Percentiles rank a stretch among this genome's conserved stretches.
Evolutionary conservation across 2,797 vertebrate genomes (phyloP).

Genomic region (Botia kubotai): DNA sequence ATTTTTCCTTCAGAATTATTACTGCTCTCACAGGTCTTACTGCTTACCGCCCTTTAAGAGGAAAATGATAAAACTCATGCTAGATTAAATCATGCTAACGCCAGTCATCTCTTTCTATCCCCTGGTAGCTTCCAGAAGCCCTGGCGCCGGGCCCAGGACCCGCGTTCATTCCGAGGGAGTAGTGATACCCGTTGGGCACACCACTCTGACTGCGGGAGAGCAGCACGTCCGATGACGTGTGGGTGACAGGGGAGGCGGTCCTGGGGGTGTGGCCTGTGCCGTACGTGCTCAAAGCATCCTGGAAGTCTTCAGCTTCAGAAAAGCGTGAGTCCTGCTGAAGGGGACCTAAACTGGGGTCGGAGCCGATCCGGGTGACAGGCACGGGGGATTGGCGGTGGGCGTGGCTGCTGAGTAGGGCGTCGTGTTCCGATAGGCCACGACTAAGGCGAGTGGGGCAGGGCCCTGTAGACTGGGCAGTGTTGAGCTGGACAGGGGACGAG

Average conservation of each 20-base stretch:
- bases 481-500: slow-evolving; percentile 86
- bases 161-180: slow-evolving; percentile 85
- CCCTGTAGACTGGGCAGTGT: slow-evolving; percentile 61
- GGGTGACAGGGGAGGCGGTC: slow-evolving; percentile 73
- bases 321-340: slow-evolving; percentile 71
- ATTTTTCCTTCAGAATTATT: neutral
- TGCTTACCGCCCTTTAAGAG: neutral
- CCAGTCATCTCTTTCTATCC: slow-evolving; percentile 92
- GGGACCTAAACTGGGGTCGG: slow-evolving; percentile 86
- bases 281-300: slow-evolving; percentile 89
- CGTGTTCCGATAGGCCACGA: slow-evolving; percentile 91
- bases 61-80: slow-evolving; percentile 84
- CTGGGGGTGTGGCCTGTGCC: slow-evolving; percentile 82
- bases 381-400: slow-evolving; percentile 72
- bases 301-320: slow-evolving; percentile 88
- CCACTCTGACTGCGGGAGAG: slow-evolving; percentile 82
- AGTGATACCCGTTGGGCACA: slow-evolving; percentile 95
- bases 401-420: slow-evolving; percentile 75
- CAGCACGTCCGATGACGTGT: slow-evolving; percentile 63
- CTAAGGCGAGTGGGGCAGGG: slow-evolving; percentile 84
- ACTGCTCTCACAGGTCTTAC: neutral
- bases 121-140: slow-evolving; percentile 86
- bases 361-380: slow-evolving; percentile 85
- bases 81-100: slow-evolving; percentile 81
- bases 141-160: slow-evolving; percentile 74